A percentile compares a stretch with the other conserved stretches of the same genome.
Evolutionary conservation across 2,113 vertebrate species (phyloP).

Genomic region (Centropus bengalensis): DNA sequence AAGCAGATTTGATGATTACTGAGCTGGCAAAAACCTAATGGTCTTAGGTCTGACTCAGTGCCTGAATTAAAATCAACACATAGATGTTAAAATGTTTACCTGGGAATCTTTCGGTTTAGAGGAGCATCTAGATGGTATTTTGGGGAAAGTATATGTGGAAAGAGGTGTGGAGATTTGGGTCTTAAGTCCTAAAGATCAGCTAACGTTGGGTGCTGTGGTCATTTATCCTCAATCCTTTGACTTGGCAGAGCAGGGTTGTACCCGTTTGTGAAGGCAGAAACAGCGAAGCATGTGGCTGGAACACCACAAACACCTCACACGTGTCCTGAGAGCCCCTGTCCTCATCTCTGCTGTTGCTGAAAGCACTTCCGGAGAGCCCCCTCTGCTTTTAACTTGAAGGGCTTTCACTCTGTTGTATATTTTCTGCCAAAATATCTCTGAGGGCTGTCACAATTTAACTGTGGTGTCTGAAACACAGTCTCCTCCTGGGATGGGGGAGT

Average conservation of each 20-base stretch:
- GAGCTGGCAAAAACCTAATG: background rate
- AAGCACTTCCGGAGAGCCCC: background rate
- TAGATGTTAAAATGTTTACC: background rate
- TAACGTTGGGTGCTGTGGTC: rapidly evolving
- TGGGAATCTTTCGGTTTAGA: background rate
- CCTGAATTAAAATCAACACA: background rate
- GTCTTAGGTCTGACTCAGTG: background rate
- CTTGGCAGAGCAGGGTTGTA: background rate
- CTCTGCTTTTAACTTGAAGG: background rate
- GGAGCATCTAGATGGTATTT: background rate
- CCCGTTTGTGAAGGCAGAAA: rapidly evolving
- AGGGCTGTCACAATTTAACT: background rate
- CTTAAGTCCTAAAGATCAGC: background rate
- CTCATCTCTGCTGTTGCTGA: background rate
- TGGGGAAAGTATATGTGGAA: background rate
- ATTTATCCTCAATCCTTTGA: background rate
- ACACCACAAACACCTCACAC: rapidly evolving
- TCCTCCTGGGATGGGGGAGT: background rate
- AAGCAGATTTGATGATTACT: background rate
- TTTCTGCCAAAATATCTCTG: background rate
- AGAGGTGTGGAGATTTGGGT: background rate
- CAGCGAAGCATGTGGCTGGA: rapidly evolving
- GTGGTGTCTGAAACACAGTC: background rate
- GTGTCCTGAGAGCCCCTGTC: background rate
- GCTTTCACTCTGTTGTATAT: background rate